Percentiles rank a stretch among this genome's conserved stretches.
Evolutionary conservation across 2,888 invertebrate genomes (phyloP).

Genomic region (Eristalis tenax): DNA sequence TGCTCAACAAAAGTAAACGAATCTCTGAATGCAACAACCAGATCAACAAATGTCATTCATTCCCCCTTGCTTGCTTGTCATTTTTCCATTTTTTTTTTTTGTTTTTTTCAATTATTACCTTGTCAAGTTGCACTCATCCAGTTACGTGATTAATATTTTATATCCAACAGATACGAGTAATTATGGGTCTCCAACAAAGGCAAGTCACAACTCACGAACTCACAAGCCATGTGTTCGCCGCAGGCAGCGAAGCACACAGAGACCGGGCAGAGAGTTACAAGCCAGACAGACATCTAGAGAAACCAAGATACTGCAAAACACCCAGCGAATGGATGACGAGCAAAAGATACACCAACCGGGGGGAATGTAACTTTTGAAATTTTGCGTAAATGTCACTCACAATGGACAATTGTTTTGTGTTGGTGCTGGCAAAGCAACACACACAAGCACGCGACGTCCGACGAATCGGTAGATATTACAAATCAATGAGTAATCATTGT

Average conservation of each 20-base stretch:
- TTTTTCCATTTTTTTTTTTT: constrained; percentile 8
- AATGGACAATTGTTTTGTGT: background rate
- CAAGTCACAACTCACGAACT: background rate
- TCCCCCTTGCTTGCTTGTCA: background rate
- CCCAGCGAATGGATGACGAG: background rate
- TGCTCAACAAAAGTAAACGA: constrained; percentile 45
- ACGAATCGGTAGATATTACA: background rate
- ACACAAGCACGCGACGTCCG: too few relatives aligned
- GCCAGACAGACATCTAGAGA: background rate
- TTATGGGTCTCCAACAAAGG: constrained; percentile 12
- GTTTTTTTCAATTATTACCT: constrained; percentile 36
- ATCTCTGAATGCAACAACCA: constrained; percentile 16
- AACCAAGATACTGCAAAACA: background rate
- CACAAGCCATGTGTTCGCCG: background rate
- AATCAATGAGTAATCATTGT: constrained; percentile 15
- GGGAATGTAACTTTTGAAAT: background rate
- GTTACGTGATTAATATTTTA: constrained; percentile 59
- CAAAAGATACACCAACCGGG: background rate
- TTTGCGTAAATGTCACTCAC: background rate
- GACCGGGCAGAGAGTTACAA: background rate
- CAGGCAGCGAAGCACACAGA: background rate
- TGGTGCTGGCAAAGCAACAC: background rate
- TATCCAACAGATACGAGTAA: constrained; percentile 48
- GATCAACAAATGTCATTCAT: background rate
- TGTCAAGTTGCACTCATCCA: constrained; percentile 39